Conservation (phyloP, 2,113 vertebrate species). For the Crocuta crocuta region DNA sequence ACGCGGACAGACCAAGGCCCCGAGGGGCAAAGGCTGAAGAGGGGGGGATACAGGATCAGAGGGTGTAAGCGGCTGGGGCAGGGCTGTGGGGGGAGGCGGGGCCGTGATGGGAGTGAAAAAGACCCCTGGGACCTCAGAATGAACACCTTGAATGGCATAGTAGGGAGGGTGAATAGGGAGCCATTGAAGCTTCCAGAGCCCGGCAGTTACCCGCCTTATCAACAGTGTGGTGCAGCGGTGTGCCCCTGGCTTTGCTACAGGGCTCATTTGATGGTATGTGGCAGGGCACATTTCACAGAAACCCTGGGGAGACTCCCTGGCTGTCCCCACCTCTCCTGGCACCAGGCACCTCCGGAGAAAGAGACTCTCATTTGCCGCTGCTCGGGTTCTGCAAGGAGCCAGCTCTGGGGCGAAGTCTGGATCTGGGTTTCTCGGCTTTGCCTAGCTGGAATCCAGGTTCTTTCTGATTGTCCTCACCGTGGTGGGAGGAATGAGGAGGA, state of each 20-base stretch:
- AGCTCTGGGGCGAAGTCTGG: not conserved
- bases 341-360: rapidly evolving
- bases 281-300: not conserved
- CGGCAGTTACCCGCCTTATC: not conserved
- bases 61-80: not conserved
- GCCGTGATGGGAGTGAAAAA: not conserved
- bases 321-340: not conserved
- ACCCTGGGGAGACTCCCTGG: not conserved
- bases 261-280: not conserved
- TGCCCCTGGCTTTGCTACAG: not conserved
- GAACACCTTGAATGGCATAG: not conserved
- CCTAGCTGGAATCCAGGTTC: not conserved
- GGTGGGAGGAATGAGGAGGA: not conserved
- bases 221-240: rapidly evolving
- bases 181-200: not conserved
- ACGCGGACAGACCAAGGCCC: not conserved
- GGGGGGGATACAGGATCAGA: too few species aligned
- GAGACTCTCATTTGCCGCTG: not conserved
- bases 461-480: not conserved
- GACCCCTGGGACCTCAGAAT: not conserved
- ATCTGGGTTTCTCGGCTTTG: not conserved
- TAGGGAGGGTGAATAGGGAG: not conserved
- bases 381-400: not conserved
- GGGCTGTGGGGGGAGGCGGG: not conserved
- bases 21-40: not conserved